Evolutionary conservation across 2,797 vertebrate species (phyloP).

Genomic region (Pithecia hirsuta): DNA sequence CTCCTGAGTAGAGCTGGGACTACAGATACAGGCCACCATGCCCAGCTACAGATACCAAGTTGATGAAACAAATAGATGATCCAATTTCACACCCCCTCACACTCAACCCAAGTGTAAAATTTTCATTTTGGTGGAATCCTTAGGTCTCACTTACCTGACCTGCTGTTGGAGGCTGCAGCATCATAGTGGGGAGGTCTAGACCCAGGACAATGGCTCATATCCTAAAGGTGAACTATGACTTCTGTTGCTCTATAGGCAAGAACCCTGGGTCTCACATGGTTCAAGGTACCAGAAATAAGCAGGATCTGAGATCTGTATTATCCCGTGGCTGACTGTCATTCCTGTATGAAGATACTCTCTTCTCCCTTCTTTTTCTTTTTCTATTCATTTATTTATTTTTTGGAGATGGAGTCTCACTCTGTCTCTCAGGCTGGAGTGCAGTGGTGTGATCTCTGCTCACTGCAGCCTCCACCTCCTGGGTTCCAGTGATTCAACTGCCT

Average conservation of each 20-base stretch:
- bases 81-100: background rate
- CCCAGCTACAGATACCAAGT: background rate
- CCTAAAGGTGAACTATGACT: background rate
- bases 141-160: background rate
- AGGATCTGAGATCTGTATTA: background rate
- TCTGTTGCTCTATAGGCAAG: background rate
- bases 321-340: background rate
- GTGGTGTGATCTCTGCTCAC: background rate
- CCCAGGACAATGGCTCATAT: background rate
- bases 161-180: background rate
- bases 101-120: background rate
- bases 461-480: background rate
- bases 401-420: background rate
- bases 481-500: background rate
- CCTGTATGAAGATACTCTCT: background rate
- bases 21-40: background rate
- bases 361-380: background rate
- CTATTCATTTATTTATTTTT: background rate
- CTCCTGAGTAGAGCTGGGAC: background rate
- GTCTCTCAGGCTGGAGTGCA: background rate
- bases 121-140: constrained; percentile 26
- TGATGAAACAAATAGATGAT: background rate
- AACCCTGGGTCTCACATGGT: background rate
- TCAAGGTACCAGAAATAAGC: background rate
- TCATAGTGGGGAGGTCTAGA: background rate